These are phyloP conservation scores for Noctua janthe DNA, from an alignment of 2,888 invertebrate species.

Conservation along the genomic window DNA sequence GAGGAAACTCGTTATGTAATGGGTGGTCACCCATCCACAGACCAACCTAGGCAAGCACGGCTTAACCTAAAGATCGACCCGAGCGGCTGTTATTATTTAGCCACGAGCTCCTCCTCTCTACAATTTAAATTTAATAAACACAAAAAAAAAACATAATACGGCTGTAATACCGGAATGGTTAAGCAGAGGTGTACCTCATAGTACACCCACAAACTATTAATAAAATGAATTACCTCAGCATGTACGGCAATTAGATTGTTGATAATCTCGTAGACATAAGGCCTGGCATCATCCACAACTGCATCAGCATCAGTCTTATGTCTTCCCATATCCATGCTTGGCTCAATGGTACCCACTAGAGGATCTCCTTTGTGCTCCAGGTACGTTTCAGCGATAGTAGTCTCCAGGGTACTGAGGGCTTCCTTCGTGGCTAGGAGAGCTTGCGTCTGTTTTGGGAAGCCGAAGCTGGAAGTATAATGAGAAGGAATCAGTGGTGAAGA, in stretches of 20 bases:
- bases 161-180: background rate
- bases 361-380: conserved; percentile 98
- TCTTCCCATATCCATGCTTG: conserved; percentile 97
- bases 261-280: conserved; percentile 97
- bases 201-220: background rate
- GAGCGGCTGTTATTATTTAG: too few relatives aligned
- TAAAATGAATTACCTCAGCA: conserved; percentile 90
- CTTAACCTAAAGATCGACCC: too few relatives aligned
- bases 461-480: conserved; percentile 85
- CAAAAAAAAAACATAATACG: background rate
- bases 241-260: conserved; percentile 95
- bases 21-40: too few relatives aligned
- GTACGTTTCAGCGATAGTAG: conserved; percentile 94
- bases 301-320: conserved; percentile 96
- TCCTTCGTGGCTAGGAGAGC: conserved; percentile 93
- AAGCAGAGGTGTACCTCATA: background rate
- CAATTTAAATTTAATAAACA: background rate
- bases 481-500: background rate
- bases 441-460: conserved; percentile 94
- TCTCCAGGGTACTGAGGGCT: conserved; percentile 91
- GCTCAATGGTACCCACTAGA: conserved; percentile 98
- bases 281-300: conserved; percentile 94
- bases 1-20: too few relatives aligned
- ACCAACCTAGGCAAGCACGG: too few relatives aligned
- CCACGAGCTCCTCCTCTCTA: too few relatives aligned